A percentile compares a stretch with the other conserved stretches of the same genome.
Evolutionary conservation across 35 echinoderm and acorn worm genomes (phyloP).

Genomic region (Ptychodera flava): DNA sequence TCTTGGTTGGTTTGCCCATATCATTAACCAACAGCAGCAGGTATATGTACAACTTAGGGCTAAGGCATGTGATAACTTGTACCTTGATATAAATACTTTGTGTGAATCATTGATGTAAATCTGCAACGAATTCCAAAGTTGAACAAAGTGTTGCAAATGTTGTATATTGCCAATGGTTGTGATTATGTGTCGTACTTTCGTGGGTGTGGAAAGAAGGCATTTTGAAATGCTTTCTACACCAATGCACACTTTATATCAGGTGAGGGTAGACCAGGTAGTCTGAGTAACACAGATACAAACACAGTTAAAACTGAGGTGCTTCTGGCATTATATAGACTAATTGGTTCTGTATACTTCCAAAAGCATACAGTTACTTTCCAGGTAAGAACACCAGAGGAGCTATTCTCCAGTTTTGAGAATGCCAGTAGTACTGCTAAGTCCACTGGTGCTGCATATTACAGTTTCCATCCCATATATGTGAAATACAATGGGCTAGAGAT

Average conservation of each 20-base stretch:
- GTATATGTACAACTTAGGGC: slow-evolving; percentile 25
- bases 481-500: slow-evolving; percentile 15
- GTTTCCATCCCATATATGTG: slow-evolving; percentile 22
- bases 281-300: background rate
- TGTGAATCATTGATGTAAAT: background rate
- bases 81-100: slow-evolving; percentile 26
- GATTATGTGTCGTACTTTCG: slow-evolving; percentile 66
- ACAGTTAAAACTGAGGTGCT: background rate
- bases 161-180: slow-evolving; percentile 55
- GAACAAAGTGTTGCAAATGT: slow-evolving; percentile 22
- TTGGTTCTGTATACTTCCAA: slow-evolving; percentile 39
- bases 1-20: slow-evolving; percentile 25
- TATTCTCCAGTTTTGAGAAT: background rate
- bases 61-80: slow-evolving; percentile 28
- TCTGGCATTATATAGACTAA: slow-evolving; percentile 30
- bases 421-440: slow-evolving; percentile 1
- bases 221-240: slow-evolving; percentile 32
- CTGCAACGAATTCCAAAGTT: slow-evolving; percentile 24
- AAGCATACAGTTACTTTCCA: slow-evolving; percentile 30
- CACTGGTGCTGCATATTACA: slow-evolving; percentile 15
- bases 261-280: background rate
- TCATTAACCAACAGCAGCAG: background rate
- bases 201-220: slow-evolving; percentile 30
- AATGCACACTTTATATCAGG: slow-evolving; percentile 34
- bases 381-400: slow-evolving; percentile 23